Conservation (phyloP, 2,888 invertebrate species). For the Camponotus fellah region DNA sequence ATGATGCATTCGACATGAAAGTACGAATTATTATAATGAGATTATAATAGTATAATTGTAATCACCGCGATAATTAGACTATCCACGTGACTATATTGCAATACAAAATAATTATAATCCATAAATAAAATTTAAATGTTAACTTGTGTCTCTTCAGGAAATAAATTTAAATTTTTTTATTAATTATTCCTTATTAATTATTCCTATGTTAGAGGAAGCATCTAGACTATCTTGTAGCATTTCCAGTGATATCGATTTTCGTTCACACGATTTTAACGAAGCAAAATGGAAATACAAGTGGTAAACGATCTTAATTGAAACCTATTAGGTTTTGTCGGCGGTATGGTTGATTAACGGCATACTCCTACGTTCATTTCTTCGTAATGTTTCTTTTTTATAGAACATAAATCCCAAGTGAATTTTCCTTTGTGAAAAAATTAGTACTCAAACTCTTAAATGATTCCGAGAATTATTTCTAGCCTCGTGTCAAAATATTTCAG, state of each 20-base stretch:
- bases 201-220: neutral
- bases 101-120: neutral
- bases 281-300: slow-evolving; percentile 55
- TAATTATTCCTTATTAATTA: neutral
- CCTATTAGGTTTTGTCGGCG: slow-evolving; percentile 70
- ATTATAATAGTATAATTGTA: slow-evolving; percentile 39
- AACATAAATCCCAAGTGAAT: slow-evolving; percentile 28
- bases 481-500: slow-evolving; percentile 50
- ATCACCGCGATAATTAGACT: slow-evolving; percentile 8
- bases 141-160: neutral
- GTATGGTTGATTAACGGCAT: slow-evolving; percentile 57
- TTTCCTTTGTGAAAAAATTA: slow-evolving; percentile 64
- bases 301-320: slow-evolving; percentile 77
- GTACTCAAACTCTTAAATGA: slow-evolving; percentile 58
- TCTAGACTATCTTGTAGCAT: slow-evolving; percentile 7
- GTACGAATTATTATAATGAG: slow-evolving; percentile 24
- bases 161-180: slow-evolving; percentile 22
- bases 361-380: slow-evolving; percentile 52
- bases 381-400: slow-evolving; percentile 50
- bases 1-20: slow-evolving; percentile 6
- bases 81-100: neutral
- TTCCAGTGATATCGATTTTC: slow-evolving; percentile 63
- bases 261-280: slow-evolving; percentile 71
- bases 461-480: slow-evolving; percentile 25
- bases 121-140: slow-evolving; percentile 26